phyloP scores from a whole-genome alignment of 2,888 invertebrate genomes.

The Siphlonurus alternatus region DNA sequence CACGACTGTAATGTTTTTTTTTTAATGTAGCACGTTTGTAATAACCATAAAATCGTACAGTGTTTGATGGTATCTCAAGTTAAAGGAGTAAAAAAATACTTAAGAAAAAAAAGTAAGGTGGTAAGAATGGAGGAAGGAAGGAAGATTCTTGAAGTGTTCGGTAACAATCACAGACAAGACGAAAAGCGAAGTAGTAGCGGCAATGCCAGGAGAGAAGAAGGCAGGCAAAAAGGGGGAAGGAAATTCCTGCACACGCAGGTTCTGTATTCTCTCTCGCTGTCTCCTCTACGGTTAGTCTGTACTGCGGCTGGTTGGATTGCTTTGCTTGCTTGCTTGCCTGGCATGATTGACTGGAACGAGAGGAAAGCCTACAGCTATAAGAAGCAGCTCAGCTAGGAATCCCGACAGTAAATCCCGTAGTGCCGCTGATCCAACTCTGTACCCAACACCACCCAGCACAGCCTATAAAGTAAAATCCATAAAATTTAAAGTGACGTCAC shows the following conservation, averaged over 20 bases:
- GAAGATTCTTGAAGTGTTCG: not conserved
- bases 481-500: no score
- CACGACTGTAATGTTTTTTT: not conserved
- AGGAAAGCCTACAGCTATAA: not conserved
- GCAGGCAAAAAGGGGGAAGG: not conserved
- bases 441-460: no score
- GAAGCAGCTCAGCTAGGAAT: not conserved
- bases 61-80: not conserved
- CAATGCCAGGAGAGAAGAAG: not conserved
- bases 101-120: not conserved
- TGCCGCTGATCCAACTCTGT: not conserved
- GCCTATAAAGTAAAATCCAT: no score
- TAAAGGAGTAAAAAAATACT: not conserved
- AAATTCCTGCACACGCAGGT: not conserved
- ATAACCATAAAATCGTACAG: not conserved
- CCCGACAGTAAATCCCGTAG: not conserved
- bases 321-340: not conserved
- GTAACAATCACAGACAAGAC: not conserved
- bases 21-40: not conserved
- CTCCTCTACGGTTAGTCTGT: no score
- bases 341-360: not conserved
- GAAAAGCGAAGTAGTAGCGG: not conserved
- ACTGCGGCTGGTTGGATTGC: no score
- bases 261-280: no score
- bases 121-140: not conserved